Evolutionary conservation across 2,888 invertebrate genomes (phyloP).

Genomic region (Xanthorhoe designata): DNA sequence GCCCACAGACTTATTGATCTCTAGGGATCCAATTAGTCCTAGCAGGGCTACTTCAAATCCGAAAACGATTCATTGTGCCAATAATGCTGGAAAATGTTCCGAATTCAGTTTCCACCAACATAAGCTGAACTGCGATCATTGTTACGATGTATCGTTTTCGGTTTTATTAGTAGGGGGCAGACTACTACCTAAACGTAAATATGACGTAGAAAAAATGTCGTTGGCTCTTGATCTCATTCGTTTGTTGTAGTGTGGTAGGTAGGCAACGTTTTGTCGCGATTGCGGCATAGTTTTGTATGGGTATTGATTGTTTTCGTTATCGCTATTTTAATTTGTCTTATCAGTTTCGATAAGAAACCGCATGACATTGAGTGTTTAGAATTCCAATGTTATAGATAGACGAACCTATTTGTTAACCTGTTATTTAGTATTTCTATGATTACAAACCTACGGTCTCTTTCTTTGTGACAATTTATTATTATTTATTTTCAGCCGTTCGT

Average conservation of each 20-base stretch:
- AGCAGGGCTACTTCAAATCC: too few relatives aligned
- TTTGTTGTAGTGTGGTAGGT: conserved; percentile 14
- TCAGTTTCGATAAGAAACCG: conserved; percentile 45
- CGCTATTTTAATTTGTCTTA: conserved; percentile 45
- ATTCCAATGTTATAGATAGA: conserved; percentile 15
- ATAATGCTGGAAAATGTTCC: too few relatives aligned
- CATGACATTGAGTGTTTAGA: conserved; percentile 33
- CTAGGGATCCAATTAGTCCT: too few relatives aligned
- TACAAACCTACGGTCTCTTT: too few relatives aligned
- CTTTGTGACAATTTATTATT: too few relatives aligned
- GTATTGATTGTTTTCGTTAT: conserved; percentile 44
- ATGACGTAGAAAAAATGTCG: not conserved
- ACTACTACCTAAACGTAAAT: not conserved
- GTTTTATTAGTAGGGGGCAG: too few relatives aligned
- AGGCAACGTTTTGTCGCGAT: conserved; percentile 15
- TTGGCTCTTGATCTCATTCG: not conserved
- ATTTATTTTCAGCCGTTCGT: too few relatives aligned
- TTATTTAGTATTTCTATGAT: not conserved
- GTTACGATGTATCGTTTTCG: not conserved
- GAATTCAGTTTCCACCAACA: too few relatives aligned
- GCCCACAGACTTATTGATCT: too few relatives aligned
- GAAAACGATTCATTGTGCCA: too few relatives aligned
- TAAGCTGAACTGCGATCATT: too few relatives aligned
- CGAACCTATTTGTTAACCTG: not conserved
- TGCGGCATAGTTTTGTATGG: conserved; percentile 24